Conservation (phyloP, 1,140 invertebrate genomes). For the Aradophagus sp. region DNA sequence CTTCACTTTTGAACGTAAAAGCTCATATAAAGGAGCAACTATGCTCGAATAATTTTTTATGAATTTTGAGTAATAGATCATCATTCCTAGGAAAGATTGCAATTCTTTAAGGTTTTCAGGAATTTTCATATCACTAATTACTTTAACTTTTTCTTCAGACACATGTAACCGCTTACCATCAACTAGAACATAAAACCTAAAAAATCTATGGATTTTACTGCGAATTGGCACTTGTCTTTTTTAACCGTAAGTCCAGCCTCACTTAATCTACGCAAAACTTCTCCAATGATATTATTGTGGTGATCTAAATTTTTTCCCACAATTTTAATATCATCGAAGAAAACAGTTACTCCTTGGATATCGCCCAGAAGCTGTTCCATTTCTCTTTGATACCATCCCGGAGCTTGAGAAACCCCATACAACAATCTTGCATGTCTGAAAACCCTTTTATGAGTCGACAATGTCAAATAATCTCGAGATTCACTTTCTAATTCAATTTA, state of each 20-base stretch:
- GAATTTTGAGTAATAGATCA: neutral
- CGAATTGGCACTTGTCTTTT: neutral
- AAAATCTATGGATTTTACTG: neutral
- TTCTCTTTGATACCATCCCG: constrained; percentile 1
- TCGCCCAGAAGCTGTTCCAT: constrained; percentile 1
- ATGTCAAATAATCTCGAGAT: constrained; percentile 2
- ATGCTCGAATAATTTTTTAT: too few species aligned
- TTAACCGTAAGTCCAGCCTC: neutral
- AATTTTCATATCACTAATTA: neutral
- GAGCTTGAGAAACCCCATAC: constrained; percentile 2
- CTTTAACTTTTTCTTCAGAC: too few species aligned
- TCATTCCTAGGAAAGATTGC: constrained; percentile 1
- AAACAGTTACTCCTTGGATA: neutral
- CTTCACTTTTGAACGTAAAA: too few species aligned
- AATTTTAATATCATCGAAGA: constrained; percentile 6
- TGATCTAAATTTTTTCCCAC: neutral
- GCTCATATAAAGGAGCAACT: too few species aligned
- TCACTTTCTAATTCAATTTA: neutral
- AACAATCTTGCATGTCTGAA: neutral
- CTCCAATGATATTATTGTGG: neutral
- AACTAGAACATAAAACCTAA: neutral
- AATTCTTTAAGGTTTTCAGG: neutral
- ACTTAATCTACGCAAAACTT: neutral
- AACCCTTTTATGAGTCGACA: neutral
- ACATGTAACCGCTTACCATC: neutral